These are phyloP conservation scores for Pholis gunnellus DNA, from an alignment of 2,113 vertebrate genomes.

Conservation along the genomic window DNA sequence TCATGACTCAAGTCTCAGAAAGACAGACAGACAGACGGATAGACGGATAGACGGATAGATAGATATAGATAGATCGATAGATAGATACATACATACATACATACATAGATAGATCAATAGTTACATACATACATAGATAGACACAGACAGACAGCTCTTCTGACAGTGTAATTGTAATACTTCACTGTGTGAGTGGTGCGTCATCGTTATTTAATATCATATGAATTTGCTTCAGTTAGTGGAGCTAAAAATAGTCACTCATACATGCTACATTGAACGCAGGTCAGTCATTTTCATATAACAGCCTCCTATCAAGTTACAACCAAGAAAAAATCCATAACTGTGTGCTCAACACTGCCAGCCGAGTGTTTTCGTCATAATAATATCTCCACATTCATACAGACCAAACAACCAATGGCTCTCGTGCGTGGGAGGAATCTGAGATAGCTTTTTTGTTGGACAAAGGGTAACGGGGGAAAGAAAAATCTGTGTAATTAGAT, in stretches of 20 bases:
- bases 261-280: conserved; percentile 49
- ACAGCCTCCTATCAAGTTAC: conserved; percentile 29
- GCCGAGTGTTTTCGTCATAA: conserved; percentile 40
- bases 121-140: background rate
- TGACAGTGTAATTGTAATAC: background rate
- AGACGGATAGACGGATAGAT: background rate
- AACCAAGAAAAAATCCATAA: conserved; percentile 44
- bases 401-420: conserved; percentile 48
- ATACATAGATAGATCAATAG: background rate
- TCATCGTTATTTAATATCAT: background rate
- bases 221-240: conserved; percentile 34
- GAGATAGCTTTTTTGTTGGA: conserved; percentile 39
- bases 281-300: conserved; percentile 62
- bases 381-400: conserved; percentile 29
- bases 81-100: background rate
- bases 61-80: background rate
- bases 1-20: conserved; percentile 22
- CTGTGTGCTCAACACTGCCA: conserved; percentile 18
- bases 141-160: background rate
- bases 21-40: background rate
- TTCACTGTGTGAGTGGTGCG: background rate
- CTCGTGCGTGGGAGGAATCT: conserved; percentile 26
- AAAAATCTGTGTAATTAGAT: conserved; percentile 55
- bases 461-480: conserved; percentile 14
- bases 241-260: conserved; percentile 55